A percentile compares a stretch with the other conserved stretches of the same genome.
These are phyloP conservation scores for Siphlonurus alternatus DNA, from an alignment of 2,888 invertebrate species.

Conservation along the genomic window DNA sequence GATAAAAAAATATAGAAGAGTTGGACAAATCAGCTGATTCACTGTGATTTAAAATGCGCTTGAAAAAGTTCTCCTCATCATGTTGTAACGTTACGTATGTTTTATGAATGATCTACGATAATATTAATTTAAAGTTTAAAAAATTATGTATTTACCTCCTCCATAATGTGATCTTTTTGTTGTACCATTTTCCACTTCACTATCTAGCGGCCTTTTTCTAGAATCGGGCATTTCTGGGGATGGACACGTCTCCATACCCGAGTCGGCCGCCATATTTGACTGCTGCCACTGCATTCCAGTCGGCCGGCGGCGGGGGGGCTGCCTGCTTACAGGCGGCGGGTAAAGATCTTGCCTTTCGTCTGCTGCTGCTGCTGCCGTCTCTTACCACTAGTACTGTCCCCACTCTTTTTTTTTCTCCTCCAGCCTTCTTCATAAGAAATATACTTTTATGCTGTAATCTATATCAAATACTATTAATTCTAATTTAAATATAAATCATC, in stretches of 20 bases:
- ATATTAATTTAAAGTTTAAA: neutral
- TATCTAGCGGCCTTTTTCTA: conserved; percentile 76
- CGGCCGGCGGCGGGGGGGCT: conserved; percentile 7
- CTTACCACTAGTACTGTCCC: neutral
- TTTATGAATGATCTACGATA: neutral
- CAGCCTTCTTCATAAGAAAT: neutral
- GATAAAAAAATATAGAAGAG: neutral
- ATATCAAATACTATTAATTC: too few species aligned
- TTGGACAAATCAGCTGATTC: neutral
- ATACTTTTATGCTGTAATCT: too few species aligned
- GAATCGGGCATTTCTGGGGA: conserved; percentile 84
- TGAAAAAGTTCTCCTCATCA: neutral
- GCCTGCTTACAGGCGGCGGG: conserved; percentile 1
- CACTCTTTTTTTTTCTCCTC: neutral
- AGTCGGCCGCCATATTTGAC: conserved; percentile 78
- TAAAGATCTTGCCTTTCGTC: neutral
- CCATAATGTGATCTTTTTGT: conserved; percentile 82
- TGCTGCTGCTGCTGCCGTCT: neutral
- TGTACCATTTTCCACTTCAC: conserved; percentile 73
- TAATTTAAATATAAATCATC: neutral
- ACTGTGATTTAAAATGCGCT: neutral
- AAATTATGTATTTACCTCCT: conserved; percentile 42
- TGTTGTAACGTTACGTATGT: neutral
- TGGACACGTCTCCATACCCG: conserved; percentile 86
- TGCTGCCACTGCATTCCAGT: conserved; percentile 16